Percentiles rank a stretch among this genome's conserved stretches.
Conservation (phyloP, 2,888 invertebrate genomes). For the Zonitis immaculata region DNA sequence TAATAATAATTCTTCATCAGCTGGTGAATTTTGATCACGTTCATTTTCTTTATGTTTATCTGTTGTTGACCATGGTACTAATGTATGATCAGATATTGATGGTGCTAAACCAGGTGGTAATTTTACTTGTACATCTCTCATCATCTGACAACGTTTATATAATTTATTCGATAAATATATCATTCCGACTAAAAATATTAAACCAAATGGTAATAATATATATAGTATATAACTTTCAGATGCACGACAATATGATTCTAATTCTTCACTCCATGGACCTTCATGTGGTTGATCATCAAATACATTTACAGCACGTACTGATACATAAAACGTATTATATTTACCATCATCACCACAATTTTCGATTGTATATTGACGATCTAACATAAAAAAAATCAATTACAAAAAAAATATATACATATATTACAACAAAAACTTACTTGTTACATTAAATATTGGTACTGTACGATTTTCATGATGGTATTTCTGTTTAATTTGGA, state of each 20-base stretch:
- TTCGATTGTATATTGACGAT: conserved; percentile 19
- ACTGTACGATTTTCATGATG: conserved; percentile 25
- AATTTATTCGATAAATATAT: conserved; percentile 41
- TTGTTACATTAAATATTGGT: conserved; percentile 29
- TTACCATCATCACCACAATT: conserved; percentile 32
- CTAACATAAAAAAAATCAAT: conserved; percentile 14
- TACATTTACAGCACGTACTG: conserved; percentile 44
- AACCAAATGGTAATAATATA: conserved; percentile 1
- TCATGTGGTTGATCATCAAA: conserved; percentile 27
- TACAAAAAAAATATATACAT: too few relatives aligned
- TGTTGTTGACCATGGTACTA: conserved; percentile 31
- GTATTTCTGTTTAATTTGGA: conserved; percentile 44
- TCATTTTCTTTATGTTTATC: conserved; percentile 39
- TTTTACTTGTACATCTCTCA: conserved; percentile 64
- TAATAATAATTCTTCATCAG: conserved; percentile 41
- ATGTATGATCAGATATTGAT: conserved; percentile 24
- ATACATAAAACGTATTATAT: conserved; percentile 32
- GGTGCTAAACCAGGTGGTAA: conserved; percentile 60
- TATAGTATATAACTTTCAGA: conserved; percentile 13
- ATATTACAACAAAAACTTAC: conserved; percentile 16
- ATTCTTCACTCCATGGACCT: conserved; percentile 43
- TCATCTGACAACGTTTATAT: conserved; percentile 57
- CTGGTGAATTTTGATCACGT: conserved; percentile 29
- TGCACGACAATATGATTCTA: conserved; percentile 32
- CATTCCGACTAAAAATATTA: conserved; percentile 6